Base-by-base conservation (phyloP, 2,888 invertebrate species). In the Cheilosia scutellata region DNA sequence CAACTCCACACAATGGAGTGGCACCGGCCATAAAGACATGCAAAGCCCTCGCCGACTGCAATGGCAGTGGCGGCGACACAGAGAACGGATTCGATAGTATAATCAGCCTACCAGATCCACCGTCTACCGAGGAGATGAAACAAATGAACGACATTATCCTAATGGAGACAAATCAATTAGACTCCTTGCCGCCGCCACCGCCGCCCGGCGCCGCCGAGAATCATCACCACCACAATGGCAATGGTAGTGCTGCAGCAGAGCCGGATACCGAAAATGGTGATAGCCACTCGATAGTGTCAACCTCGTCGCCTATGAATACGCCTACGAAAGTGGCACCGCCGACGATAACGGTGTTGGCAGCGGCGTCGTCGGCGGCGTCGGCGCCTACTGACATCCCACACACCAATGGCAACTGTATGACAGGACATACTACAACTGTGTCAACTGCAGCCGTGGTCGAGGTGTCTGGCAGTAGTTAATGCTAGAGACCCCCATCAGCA, bases 171-270 rank as follows among this genome's bases (percentile, higher is more conserved):
- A 91, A 89, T 86, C 92, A 92, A 87, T 87, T 92, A 89, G 92
- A 92, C 80, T 92, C 92, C 25, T 89, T 92, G 70, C 92, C 92
- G 58, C 92, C 92, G 75, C 92, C 92, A 55, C 92, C 92, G 51
- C 92, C 92, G 58, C 91, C 91, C 27, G 62, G 57, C 40, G 58
- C n/a, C 29, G 58, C 25, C 31, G 58, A 57, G 11, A 53, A 76
- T 25, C 55, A 55, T 6, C 40, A 25, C n/a, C 60, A 82, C 27
- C 74, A 74, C 44, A 87, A 82, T 44, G 82, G 82, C 37, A 82
- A 82, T 33, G 82, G 62, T 27, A 72, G 13, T 42, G 65, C 37
- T 40, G 25, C 37, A 16, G 27, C 33, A 6, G 62, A 78, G 16
- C 40, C n/a, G 4, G 49, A 77, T n/a, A 47, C 71, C 31, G 66